Percentiles rank a stretch among this genome's conserved stretches.
phyloP scores from a whole-genome alignment of 2,113 vertebrate genomes.

The Platysteira castanea region DNA sequence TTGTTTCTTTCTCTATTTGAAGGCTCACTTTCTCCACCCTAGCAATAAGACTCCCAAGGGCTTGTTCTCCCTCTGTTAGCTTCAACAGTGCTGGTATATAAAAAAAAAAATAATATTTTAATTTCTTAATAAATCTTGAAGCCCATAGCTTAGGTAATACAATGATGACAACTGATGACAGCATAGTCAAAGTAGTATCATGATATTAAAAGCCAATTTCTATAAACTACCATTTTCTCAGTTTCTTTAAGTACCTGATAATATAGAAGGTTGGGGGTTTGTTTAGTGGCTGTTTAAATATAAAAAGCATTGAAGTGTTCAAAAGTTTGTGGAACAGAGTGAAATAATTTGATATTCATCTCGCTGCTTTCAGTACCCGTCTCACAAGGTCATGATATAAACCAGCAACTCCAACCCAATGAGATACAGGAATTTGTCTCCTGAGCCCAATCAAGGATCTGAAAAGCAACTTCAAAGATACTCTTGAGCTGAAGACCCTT shows the following conservation, averaged over 20 bases:
- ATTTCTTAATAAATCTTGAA: neutral
- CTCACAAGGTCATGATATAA: neutral
- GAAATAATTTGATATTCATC: slow-evolving; percentile 19
- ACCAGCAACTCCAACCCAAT: neutral
- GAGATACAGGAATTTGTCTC: neutral
- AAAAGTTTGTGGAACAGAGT: neutral
- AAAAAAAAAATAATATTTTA: neutral
- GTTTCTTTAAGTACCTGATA: neutral
- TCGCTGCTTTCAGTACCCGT: neutral
- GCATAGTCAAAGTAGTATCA: neutral
- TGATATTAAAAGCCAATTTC: neutral
- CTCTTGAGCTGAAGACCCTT: neutral
- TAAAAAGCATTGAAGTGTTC: neutral
- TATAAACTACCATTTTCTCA: neutral
- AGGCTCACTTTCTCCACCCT: neutral
- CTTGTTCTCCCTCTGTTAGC: neutral
- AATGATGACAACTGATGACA: neutral
- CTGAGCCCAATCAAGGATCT: neutral
- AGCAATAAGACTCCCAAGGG: neutral
- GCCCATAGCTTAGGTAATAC: neutral
- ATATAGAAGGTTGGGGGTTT: neutral
- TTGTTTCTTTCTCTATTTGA: neutral
- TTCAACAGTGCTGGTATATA: rapidly evolving
- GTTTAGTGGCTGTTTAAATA: neutral
- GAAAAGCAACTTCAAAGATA: slow-evolving; percentile 29